Evolutionary conservation across 2,797 vertebrate genomes (phyloP).

Genomic region (Premnoplex brunnescens): DNA sequence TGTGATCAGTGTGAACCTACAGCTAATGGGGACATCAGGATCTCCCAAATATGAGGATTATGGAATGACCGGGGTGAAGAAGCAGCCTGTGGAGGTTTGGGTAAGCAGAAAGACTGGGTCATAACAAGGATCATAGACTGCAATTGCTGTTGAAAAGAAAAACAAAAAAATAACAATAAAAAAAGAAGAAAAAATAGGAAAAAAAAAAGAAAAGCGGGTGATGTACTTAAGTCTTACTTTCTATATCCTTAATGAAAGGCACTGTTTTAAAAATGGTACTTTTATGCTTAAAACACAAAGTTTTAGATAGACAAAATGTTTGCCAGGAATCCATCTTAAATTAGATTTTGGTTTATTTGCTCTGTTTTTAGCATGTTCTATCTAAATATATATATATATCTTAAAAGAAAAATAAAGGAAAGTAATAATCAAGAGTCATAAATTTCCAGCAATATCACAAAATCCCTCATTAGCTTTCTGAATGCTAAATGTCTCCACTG

Average conservation of each 20-base stretch:
- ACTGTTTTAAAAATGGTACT: slow-evolving; percentile 74
- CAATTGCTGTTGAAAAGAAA: slow-evolving; percentile 55
- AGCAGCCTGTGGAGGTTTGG: slow-evolving; percentile 12
- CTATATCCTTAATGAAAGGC: slow-evolving; percentile 80
- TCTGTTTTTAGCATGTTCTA: slow-evolving; percentile 65
- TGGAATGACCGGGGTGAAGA: slow-evolving; percentile 37
- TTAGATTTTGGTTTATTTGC: slow-evolving; percentile 76
- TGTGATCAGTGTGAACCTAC: slow-evolving; percentile 62
- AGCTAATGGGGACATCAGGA: slow-evolving; percentile 58
- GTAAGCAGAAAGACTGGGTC: slow-evolving; percentile 37
- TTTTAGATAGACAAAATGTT: slow-evolving; percentile 69
- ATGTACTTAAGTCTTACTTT: slow-evolving; percentile 67
- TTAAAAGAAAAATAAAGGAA: slow-evolving; percentile 63
- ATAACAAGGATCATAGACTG: slow-evolving; percentile 44
- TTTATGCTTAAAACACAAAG: slow-evolving; percentile 64
- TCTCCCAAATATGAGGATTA: slow-evolving; percentile 34
- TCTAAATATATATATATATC: slow-evolving; percentile 62
- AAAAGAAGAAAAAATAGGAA: background rate
- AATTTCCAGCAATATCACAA: slow-evolving; percentile 67
- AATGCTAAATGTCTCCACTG: slow-evolving; percentile 54
- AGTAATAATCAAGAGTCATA: slow-evolving; percentile 54
- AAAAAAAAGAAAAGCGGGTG: slow-evolving; percentile 10
- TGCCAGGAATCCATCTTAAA: slow-evolving; percentile 66
- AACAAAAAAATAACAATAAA: background rate
- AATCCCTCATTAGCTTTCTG: slow-evolving; percentile 66